A percentile compares a stretch with the other conserved stretches of the same genome.
Evolutionary conservation across 2,113 vertebrate genomes (phyloP).

Genomic region (Ptyas mucosa): DNA sequence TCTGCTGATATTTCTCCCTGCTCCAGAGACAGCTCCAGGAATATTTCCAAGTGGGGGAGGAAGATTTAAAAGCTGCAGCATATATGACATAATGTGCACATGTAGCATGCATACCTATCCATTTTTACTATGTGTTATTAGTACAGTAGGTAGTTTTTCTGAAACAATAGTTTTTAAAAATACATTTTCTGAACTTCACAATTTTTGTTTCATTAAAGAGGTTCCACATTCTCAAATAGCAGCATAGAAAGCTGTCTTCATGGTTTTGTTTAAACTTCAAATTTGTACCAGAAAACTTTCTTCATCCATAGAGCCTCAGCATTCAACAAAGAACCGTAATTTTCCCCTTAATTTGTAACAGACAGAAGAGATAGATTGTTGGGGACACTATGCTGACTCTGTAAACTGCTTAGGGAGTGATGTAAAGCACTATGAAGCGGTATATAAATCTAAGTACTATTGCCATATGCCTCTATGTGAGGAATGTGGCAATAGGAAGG

Average conservation of each 20-base stretch:
- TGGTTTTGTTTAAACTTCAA: not conserved
- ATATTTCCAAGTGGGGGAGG: not conserved
- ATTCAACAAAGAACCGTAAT: not conserved
- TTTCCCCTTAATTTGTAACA: not conserved
- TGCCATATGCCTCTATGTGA: not conserved
- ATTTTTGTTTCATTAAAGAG: not conserved
- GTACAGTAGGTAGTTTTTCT: not conserved
- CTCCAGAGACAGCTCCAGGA: not conserved
- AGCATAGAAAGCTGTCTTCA: not conserved
- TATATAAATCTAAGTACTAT: not conserved
- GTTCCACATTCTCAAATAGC: not conserved
- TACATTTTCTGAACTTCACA: not conserved
- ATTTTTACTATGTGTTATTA: not conserved
- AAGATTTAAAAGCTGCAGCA: not conserved
- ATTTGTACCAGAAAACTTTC: not conserved
- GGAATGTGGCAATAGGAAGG: not conserved
- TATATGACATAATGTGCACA: not conserved
- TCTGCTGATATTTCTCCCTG: not conserved
- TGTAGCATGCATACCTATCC: not conserved
- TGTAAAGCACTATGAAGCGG: not conserved
- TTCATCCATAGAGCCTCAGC: not conserved
- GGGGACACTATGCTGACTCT: not conserved
- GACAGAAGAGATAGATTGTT: not conserved
- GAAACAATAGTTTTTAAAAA: not conserved
- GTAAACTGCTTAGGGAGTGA: not conserved